Evolutionary conservation across 2,797 vertebrate species (phyloP).

Genomic region (Psittacula derbiana): DNA sequence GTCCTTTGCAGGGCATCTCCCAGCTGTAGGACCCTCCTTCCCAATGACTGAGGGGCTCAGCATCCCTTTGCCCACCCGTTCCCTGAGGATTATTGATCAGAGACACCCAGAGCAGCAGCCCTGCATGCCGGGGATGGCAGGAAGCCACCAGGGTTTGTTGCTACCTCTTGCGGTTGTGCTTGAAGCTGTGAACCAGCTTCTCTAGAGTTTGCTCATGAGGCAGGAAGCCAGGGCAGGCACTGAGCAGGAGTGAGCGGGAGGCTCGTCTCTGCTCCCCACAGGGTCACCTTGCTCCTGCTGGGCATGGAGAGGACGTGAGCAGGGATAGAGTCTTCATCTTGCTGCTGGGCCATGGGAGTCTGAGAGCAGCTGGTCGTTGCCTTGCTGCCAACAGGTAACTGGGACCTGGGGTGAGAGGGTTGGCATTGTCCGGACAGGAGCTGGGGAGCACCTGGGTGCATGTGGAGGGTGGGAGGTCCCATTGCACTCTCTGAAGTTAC

Average conservation of each 20-base stretch:
- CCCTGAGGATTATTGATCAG: accelerated
- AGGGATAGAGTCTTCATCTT: not conserved
- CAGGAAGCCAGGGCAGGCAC: conserved; percentile 65
- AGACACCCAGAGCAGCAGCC: not conserved
- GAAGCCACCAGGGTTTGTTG: conserved; percentile 46
- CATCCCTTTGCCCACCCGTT: not conserved
- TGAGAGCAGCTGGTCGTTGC: not conserved
- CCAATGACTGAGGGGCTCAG: accelerated
- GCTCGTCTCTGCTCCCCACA: not conserved
- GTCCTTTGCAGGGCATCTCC: not conserved
- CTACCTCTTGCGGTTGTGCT: conserved; percentile 57
- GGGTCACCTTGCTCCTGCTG: accelerated
- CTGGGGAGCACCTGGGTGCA: not conserved
- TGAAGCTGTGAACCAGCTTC: not conserved
- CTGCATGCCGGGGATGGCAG: not conserved
- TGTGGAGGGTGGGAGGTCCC: accelerated
- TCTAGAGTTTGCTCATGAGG: conserved; percentile 40
- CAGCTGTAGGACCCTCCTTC: accelerated
- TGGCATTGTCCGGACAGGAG: not conserved
- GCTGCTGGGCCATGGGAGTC: not conserved
- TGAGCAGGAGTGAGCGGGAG: not conserved
- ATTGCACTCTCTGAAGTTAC: accelerated
- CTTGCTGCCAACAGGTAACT: not conserved
- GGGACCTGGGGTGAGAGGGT: not conserved
- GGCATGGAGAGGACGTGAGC: not conserved